Percentiles rank a stretch among this genome's conserved stretches.
Evolutionary conservation across 2,888 invertebrate species (phyloP).

Genomic region (Seira sanloemensis): DNA sequence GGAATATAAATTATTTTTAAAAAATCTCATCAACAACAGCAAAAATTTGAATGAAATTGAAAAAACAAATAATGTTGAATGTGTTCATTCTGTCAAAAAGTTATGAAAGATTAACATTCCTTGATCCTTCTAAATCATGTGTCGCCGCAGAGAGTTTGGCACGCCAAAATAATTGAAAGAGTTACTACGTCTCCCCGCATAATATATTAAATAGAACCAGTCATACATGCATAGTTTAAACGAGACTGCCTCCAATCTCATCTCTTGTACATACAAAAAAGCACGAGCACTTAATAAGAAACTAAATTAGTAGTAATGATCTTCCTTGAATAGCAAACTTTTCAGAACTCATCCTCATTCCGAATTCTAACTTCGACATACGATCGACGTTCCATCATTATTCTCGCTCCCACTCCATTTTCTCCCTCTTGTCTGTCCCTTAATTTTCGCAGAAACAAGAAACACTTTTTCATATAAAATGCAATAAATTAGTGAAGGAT

Average conservation of each 20-base stretch:
- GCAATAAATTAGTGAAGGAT: not conserved
- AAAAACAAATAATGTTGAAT: not conserved
- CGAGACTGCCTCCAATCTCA: too few species aligned
- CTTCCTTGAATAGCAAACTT: not conserved
- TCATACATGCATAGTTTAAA: too few species aligned
- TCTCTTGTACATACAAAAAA: too few species aligned
- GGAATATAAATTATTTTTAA: not conserved
- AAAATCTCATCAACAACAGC: not conserved
- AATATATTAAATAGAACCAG: too few species aligned
- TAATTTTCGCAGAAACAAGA: not conserved
- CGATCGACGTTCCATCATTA: not conserved
- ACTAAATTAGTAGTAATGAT: conserved; percentile 47
- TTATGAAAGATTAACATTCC: not conserved
- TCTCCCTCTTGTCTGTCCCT: not conserved
- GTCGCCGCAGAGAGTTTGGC: too few species aligned
- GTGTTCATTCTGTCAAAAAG: not conserved
- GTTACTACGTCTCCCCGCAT: too few species aligned
- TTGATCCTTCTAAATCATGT: not conserved
- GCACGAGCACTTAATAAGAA: conserved; percentile 37
- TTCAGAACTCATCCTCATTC: too few species aligned
- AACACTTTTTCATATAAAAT: not conserved
- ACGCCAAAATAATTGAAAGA: too few species aligned
- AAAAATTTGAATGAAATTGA: not conserved
- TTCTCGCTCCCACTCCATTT: not conserved
- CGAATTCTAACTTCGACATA: too few species aligned